Conservation (phyloP, 64 coral and sea anemone genomes). For the Actinia tenebrosa region DNA sequence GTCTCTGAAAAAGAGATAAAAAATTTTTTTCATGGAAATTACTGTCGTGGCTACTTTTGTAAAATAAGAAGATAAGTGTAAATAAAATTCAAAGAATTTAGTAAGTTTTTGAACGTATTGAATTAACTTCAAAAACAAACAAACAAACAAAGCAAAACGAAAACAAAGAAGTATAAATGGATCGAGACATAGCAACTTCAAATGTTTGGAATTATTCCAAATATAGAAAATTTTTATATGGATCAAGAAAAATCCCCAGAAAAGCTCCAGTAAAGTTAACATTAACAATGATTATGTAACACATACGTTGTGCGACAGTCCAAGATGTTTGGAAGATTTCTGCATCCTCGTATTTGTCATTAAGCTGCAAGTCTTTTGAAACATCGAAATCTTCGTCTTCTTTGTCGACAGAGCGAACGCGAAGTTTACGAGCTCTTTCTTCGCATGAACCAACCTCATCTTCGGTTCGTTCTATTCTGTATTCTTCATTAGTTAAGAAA, state of each 20-base stretch:
- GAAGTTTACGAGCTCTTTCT: slow-evolving; percentile 52
- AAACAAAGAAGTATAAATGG: too few relatives aligned
- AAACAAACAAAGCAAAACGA: too few relatives aligned
- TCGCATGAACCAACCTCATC: slow-evolving; percentile 29
- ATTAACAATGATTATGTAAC: background rate
- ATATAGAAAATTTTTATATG: background rate
- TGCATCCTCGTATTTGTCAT: background rate
- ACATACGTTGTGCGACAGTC: background rate
- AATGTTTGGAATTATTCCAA: background rate
- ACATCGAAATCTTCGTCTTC: slow-evolving; percentile 30
- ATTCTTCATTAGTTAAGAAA: slow-evolving; percentile 36
- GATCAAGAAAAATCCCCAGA: background rate
- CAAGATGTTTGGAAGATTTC: background rate
- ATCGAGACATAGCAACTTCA: too few relatives aligned
- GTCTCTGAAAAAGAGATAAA: too few relatives aligned
- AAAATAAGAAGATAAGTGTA: too few relatives aligned
- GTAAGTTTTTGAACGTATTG: too few relatives aligned
- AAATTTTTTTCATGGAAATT: too few relatives aligned
- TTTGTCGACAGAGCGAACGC: slow-evolving; percentile 65
- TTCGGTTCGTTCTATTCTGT: slow-evolving; percentile 43
- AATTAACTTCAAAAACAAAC: too few relatives aligned
- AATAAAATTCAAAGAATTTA: too few relatives aligned
- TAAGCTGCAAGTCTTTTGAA: background rate
- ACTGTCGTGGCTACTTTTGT: too few relatives aligned
- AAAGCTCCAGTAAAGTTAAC: background rate